Conservation (phyloP, 2,113 vertebrate species). For the Gila orcuttii region DNA sequence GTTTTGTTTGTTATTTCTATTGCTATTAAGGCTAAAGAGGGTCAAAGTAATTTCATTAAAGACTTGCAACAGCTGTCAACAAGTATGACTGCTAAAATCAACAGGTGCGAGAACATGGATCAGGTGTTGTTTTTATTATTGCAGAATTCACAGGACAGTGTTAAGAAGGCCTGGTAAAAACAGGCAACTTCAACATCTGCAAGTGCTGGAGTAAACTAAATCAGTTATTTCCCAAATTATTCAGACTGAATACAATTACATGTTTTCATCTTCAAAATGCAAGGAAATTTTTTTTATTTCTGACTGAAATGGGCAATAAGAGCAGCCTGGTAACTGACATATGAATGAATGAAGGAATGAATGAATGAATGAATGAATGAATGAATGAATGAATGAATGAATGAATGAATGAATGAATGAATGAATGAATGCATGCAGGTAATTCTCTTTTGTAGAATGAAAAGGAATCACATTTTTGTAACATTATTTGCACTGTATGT, state of each 20-base stretch:
- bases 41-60: slow-evolving; percentile 16
- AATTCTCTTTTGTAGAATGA: too few relatives aligned
- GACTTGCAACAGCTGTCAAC: background rate
- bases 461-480: too few relatives aligned
- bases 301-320: background rate
- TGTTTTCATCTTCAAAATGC: background rate
- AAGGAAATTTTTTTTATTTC: background rate
- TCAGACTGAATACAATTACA: background rate
- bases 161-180: background rate
- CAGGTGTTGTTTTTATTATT: background rate
- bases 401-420: too few relatives aligned
- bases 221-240: background rate
- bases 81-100: slow-evolving; percentile 8
- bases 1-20: background rate
- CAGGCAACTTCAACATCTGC: background rate
- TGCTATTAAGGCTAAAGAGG: slow-evolving; percentile 3
- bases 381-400: too few relatives aligned
- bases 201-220: background rate
- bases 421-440: too few relatives aligned
- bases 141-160: background rate
- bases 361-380: too few relatives aligned
- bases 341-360: too few relatives aligned
- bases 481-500: too few relatives aligned
- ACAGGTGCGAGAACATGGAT: background rate
- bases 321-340: too few relatives aligned